Evolutionary conservation across 2,888 invertebrate genomes (phyloP), one percentile per base, ranked within the genome.

Genomic region (Timema podura): DNA sequence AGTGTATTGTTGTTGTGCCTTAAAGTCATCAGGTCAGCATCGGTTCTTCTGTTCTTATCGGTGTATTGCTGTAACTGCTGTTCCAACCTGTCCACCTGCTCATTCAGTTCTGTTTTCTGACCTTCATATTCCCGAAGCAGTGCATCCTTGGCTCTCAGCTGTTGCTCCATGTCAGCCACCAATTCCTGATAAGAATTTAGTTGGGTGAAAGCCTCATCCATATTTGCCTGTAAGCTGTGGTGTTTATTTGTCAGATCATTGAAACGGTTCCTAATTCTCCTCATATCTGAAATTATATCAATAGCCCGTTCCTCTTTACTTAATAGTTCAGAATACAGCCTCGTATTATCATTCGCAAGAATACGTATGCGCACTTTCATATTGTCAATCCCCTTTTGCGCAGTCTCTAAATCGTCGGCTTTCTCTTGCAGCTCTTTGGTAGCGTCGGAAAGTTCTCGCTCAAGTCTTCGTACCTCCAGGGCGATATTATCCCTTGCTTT

Each of bases 191-290:
- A 84, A 70, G 82, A 80, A 77, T 87, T 85, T 69, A 88, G 79
- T 72, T 86, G 85, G 64, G 82, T 78, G 74, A 88, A 88, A 71
- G 88, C 88, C 75, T 91, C 90, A 6, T 87, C 87, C 5, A 91
- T 89, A 81, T 92, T 91, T 75, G 85, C 88, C 80, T 93, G 92
- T 74, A 93, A 83, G 68, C 90, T 90, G 77, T 91, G 91, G 80
- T 93, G 93, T 74, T 88, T 92, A 75, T 86, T 91, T 81, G 92
- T 92, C 74, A 93, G 81, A 72, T 88, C 84, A 67, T 30, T 1
- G 1, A 30, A 2, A 30, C 30, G 1, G 1, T 30, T 1, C 3
- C 30, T 30, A 30, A 30, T 1, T 30, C 30, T 30, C 30, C 30
- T 30, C 30, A 30, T 30, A 30, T 30, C 30, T 30, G 30, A 30